phyloP scores from a whole-genome alignment of 2,113 vertebrate species.

The Pelvicachromis taeniatus region DNA sequence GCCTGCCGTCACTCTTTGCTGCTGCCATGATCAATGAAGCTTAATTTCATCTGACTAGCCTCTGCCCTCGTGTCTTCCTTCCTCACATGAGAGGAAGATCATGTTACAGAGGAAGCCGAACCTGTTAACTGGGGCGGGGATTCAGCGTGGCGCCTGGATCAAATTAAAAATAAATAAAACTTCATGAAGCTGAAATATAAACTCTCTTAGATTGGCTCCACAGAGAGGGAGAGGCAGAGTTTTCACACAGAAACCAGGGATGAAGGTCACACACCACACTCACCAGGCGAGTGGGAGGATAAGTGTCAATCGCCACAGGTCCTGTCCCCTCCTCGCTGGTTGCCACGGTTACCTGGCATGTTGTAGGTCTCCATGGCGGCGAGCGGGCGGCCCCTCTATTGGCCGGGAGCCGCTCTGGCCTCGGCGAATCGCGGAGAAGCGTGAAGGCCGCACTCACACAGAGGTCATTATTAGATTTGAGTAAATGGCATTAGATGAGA shows the following conservation, averaged over 20 bases:
- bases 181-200: not conserved
- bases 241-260: constrained; percentile 9
- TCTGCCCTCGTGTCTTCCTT: not conserved
- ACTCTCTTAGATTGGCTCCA: not conserved
- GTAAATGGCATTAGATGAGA: not conserved
- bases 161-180: not conserved
- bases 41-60: constrained; percentile 21
- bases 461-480: constrained; percentile 51
- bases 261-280: constrained; percentile 56
- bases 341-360: constrained; percentile 79
- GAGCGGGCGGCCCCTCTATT: constrained; percentile 78
- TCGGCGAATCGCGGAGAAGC: constrained; percentile 76
- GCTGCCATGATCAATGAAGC: constrained; percentile 62
- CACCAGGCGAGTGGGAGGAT: constrained; percentile 53
- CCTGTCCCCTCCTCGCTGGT: constrained; percentile 32
- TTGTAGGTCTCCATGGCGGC: constrained; percentile 76
- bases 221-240: not conserved
- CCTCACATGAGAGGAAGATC: not conserved
- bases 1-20: constrained; percentile 43
- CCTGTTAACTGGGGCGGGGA: not conserved
- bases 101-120: not conserved
- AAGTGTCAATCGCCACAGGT: constrained; percentile 60
- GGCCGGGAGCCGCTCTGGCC: constrained; percentile 76
- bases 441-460: constrained; percentile 68
- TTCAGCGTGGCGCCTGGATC: not conserved